Percentiles rank a stretch among this genome's conserved stretches.
These are phyloP conservation scores for Eurystomus glaucurus DNA, from an alignment of 2,797 vertebrate species.

Conservation along the genomic window DNA sequence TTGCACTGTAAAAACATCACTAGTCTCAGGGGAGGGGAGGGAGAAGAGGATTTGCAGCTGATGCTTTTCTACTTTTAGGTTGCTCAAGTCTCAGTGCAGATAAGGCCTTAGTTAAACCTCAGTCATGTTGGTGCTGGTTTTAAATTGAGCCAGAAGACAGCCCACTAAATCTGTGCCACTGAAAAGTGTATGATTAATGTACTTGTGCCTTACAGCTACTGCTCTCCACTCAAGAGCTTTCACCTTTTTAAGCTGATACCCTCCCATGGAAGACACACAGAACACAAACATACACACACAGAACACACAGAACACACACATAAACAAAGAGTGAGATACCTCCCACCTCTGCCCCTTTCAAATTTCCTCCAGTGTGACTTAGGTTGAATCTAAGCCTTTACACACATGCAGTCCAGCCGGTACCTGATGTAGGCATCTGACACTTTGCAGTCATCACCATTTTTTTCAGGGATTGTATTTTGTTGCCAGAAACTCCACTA, in stretches of 20 bases:
- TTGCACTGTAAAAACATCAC: not conserved
- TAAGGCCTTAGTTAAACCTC: not conserved
- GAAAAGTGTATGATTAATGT: not conserved
- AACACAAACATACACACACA: not conserved
- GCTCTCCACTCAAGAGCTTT: not conserved
- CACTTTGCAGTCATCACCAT: not conserved
- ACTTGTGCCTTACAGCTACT: not conserved
- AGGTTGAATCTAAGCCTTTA: not conserved
- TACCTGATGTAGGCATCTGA: not conserved
- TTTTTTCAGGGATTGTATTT: not conserved
- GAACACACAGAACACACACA: not conserved
- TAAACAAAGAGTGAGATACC: not conserved
- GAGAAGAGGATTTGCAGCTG: not conserved
- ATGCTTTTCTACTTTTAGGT: not conserved
- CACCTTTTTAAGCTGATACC: not conserved
- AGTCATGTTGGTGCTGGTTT: not conserved
- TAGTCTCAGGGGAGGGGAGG: not conserved
- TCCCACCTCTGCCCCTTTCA: not conserved
- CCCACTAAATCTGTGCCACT: constrained; percentile 8
- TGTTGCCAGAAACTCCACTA: not conserved
- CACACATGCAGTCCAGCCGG: not conserved
- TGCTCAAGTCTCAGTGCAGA: not conserved
- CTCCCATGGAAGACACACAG: not conserved
- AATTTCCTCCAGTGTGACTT: not conserved
- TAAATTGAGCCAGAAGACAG: not conserved